phyloP scores from a whole-genome alignment of 2,888 invertebrate genomes.

The Hydraecia micacea region DNA sequence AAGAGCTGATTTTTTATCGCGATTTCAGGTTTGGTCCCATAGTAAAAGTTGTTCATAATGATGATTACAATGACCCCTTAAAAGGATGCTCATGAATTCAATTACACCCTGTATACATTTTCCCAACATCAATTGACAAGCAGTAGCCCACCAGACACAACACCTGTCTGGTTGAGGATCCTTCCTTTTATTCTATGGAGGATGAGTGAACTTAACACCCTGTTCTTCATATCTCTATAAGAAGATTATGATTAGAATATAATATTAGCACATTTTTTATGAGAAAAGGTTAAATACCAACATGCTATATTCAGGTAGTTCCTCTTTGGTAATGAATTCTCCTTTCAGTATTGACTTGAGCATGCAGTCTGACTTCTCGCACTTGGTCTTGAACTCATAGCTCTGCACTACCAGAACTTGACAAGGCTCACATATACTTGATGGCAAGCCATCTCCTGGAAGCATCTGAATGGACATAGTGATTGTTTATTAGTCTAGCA shows the following conservation, averaged over 20 bases:
- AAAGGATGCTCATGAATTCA: no score
- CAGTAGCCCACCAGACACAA: not conserved
- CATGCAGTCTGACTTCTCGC: slow-evolving; percentile 80
- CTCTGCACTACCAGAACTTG: slow-evolving; percentile 76
- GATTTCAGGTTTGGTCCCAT: no score
- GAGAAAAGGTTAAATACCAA: slow-evolving; percentile 50
- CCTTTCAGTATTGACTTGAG: slow-evolving; percentile 76
- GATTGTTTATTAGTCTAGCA: slow-evolving; percentile 30
- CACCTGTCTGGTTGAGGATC: not conserved
- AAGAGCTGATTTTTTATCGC: no score
- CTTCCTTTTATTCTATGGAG: not conserved
- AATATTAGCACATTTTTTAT: slow-evolving; percentile 5
- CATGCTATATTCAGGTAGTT: slow-evolving; percentile 51
- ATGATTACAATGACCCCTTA: no score
- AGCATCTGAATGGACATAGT: slow-evolving; percentile 66
- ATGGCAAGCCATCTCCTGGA: slow-evolving; percentile 73
- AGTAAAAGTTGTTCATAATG: no score
- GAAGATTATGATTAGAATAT: not conserved
- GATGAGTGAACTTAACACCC: not conserved
- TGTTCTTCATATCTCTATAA: not conserved
- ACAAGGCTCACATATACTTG: slow-evolving; percentile 77
- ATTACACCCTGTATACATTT: no score
- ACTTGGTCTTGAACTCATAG: slow-evolving; percentile 85
- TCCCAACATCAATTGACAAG: not conserved
- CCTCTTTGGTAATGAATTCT: slow-evolving; percentile 68